Base-by-base conservation (phyloP, 2,888 invertebrate genomes). In the Lochmaea capreae region DNA sequence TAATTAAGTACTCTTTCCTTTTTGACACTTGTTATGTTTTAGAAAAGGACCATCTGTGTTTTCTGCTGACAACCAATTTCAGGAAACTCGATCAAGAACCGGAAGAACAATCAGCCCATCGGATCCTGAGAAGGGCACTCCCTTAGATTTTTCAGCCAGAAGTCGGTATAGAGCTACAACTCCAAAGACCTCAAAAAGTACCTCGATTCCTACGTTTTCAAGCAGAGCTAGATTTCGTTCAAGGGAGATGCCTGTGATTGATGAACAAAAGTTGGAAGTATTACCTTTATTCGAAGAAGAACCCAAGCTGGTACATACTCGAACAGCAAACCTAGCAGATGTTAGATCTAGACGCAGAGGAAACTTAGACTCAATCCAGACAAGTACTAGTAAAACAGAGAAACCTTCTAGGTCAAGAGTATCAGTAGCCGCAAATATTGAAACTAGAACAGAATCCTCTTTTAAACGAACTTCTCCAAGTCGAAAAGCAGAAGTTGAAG, bases 271-370 rank as follows among this genome's bases (percentile, higher is more conserved):
- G 78, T 72, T 87, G 39, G 87, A 87, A 81, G 86, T 87, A 1
- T 78, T 86, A 16, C 87, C 87, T 5, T 80, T 87, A 65, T 86
- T 87, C 73, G 87, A 86, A 81, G 80, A 79, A 22, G 87, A 87
- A 75, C 76, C 82, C 3, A 86, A 84, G 80, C 81, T 84, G 6
- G 82, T 85, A 42, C 16, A 49, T 11, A 68, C 62, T 11, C 33
- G 61, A 67, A 52, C 42, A 12, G 43, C 46, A n/a, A 67, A 46
- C 3, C 63, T 16, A 49, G 62, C 46, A 33, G 42, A 43, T 42
- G 11, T 16, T 6, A 71, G 66, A 61, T 68, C 71, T 2, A 73
- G 76, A 74, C 72, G 75, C 43, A 76, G 73, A 57, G 66, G 72
- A 46, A 65, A 61, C 49, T 65, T 52, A 81, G 84, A 82, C 39